Evolutionary conservation across 2,888 invertebrate species (phyloP), one percentile per base, ranked within the genome.

Genomic region (Peribatodes rhomboidaria): DNA sequence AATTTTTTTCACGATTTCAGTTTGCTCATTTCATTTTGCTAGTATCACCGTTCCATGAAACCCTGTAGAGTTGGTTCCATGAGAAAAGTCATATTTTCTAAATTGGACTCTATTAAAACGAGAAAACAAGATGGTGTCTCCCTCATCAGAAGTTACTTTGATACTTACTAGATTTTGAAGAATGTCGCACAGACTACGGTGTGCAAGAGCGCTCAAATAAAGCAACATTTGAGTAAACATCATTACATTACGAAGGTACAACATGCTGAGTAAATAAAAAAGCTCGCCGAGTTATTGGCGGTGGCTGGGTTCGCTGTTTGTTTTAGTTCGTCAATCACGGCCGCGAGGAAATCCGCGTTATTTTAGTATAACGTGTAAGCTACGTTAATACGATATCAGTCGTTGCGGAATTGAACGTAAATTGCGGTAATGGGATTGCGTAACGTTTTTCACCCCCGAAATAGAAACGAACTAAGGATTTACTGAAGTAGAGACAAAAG

Each of bases 301-400:
- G 65, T 61, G 67, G 59, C 61, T 67, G 68, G 68, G 67, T 60
- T 67, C 61, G 71, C 68, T 76, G 72, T 80, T 78, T 80, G 75
- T 78, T 76, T 78, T 71, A 56, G 61, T 71, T 65, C 61, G 67
- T 74, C 72, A 71, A 77, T 72, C 75, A 69, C 58, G 65, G 66
- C 65, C 56, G 63, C 69, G 71, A 74, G 72, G 73, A 74, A 75
- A 73, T 68, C 68, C 68, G 62, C 70, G 59, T 65, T 63, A 61
- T 68, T 71, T 61, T 63, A 27, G 68, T 62, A 68, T 70, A 69
- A 74, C 73, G 71, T 67, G 46, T 52, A 64, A 65, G 52, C 55
- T 54, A 55, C 55, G 61, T n/a, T 67, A 63, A 61, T 63, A 65
- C 50, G 59, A 61, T 61, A 18, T 41, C 31, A 50, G 54, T 54